Base-by-base conservation (phyloP, 2,888 invertebrate species). In the Pyrrhia umbra region DNA sequence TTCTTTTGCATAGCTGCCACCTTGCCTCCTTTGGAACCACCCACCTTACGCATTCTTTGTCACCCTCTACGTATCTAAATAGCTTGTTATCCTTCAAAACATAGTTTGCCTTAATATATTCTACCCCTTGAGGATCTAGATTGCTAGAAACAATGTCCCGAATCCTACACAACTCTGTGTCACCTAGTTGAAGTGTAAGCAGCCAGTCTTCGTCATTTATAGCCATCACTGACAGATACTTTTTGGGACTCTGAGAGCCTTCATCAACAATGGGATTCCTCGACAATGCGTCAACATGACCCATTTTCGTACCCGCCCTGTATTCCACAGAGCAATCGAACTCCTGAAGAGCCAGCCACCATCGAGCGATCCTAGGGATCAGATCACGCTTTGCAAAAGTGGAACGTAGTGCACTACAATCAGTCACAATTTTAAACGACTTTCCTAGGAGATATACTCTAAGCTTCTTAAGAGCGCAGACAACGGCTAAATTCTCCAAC, bases 11-110 rank as follows among this genome's bases (percentile, higher is more conserved):
- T 2, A 52, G 6, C 27, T 56, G 56, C 56, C 56, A 56, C 25
- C 56, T 56, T 37, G 56, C 56, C 23, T 46, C 56, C 56, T 46
- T 40, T 6, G 52, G 52, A 9, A 52, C 52, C 27, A 52, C 52
- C 42, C 42, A 52, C 6, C 52, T 20, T 6, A 52, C n/a, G 13
- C 9, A 18, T 16, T 42, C 42, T 9, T 42, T 18, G 13, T 42
- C 27, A 27, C 27, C 21, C 0, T 20, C 43, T 3, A 54, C 1
- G n/a, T 15, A 43, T 6, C 49, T 6, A 34, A 13, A 49, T 6
- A 49, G 13, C 13, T 20, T 30, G 15, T 49, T 49, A 20, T 49
- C 30, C 20, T 6, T 27, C 13, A 43, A n/a, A 13, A 54, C 30
- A 18, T 37, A 52, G 15, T 42, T 52, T n/a, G 27, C 42, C 5